Percentiles rank a stretch among this genome's conserved stretches.
Conservation (phyloP, 2,797 vertebrate genomes). For the Gallirallus australis region DNA sequence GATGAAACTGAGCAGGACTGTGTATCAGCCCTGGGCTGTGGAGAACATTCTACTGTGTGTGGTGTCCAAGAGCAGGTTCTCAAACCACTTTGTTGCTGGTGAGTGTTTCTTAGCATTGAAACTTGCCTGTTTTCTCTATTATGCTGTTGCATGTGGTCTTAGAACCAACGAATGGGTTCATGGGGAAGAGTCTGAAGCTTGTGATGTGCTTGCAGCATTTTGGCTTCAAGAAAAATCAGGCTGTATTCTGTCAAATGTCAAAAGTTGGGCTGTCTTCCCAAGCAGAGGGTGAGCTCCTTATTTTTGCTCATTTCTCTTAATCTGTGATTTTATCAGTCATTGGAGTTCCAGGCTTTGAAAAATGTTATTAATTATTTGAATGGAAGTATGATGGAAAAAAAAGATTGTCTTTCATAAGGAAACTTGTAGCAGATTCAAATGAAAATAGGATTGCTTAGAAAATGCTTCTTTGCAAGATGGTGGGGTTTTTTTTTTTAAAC, state of each 20-base stretch:
- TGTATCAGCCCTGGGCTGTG: neutral
- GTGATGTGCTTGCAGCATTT: neutral
- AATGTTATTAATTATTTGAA: neutral
- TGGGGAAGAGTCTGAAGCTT: neutral
- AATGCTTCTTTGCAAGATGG: neutral
- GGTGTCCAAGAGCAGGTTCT: neutral
- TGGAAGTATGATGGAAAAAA: neutral
- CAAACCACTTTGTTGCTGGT: neutral
- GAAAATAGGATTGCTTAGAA: neutral
- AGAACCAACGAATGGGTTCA: neutral
- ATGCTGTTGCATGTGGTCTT: rapidly evolving
- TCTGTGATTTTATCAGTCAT: neutral
- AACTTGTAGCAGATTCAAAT: neutral
- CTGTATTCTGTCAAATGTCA: neutral
- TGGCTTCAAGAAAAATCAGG: neutral
- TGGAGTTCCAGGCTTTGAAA: neutral
- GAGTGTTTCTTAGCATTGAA: neutral
- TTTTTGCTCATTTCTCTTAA: neutral
- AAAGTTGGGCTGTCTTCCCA: neutral
- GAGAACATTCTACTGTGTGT: rapidly evolving
- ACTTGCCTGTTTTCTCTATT: neutral
- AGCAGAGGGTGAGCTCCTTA: neutral
- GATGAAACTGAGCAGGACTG: neutral
- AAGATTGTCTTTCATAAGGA: too few relatives aligned
- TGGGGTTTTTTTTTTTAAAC: too few relatives aligned